Base-by-base conservation (phyloP, 2,797 vertebrate species). In the Acipenser transmontanus region DNA sequence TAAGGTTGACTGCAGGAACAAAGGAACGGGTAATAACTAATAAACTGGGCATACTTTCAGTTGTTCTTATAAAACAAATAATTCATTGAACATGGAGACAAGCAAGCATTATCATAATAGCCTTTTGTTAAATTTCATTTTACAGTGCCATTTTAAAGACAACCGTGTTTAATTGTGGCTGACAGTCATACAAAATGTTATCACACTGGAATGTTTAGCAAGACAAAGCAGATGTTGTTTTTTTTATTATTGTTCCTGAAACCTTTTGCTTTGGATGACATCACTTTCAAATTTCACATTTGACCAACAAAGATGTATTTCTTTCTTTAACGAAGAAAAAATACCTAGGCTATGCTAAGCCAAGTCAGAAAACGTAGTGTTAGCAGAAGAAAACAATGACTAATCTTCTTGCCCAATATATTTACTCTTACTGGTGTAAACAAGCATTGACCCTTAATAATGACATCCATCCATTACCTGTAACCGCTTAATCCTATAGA, bases 121-220 rank as follows among this genome's bases (percentile, higher is more conserved):
- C 7, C 11, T 56, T 56, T 9, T 12, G 54, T 56, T 4, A 34
- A 65, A 54, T 54, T 65, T 54, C 12, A 12, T 13, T 49, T 7
- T 52, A 17, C 14, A 1, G 48, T 49, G 6, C 7, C 6, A 6
- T 34, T 56, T 54, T n/a, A 4, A 13, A 65, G 47, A 54, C 6
- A 56, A 65, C 34, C 9, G 63, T 68, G 78, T 77, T 81, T 80
- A 85, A 88, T 81, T 78, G 64, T 74, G 67, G 63, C 80, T 82
- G 86, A 91, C 85, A 89, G 77, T 80, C 84, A 74, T 90, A 84
- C 47, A 72, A 87, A 87, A 87, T 85, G 82, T 77, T 82, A 85
- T 72, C 72, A 77, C 72, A 72, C 74, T 84, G 87, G 84, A 87
- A 86, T 83, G 86, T 81, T 82, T 48, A 73, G 78, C 80, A 77